These are phyloP conservation scores for Drosophila ercepeae DNA, from an alignment of 1,140 invertebrate species.

Conservation along the genomic window DNA sequence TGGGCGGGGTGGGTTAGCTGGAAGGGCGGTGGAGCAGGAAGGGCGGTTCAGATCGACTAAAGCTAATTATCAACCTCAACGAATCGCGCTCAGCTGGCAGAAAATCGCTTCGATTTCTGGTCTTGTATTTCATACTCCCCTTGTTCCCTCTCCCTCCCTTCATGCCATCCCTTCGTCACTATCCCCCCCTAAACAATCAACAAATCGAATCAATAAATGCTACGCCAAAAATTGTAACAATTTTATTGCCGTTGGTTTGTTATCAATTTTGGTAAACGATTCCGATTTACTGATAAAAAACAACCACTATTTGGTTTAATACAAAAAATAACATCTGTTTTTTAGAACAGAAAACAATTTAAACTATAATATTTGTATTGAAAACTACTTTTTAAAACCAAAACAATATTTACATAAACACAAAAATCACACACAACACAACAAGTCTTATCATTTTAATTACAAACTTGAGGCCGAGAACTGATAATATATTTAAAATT, in stretches of 20 bases:
- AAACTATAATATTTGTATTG: no score
- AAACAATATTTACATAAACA: no score
- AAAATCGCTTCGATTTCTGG: constrained; percentile 12
- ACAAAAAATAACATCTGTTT: constrained; percentile 3
- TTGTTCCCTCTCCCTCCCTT: neutral
- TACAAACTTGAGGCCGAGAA: no score
- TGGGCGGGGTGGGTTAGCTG: no score
- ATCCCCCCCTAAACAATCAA: constrained; percentile 39
- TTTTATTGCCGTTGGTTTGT: constrained; percentile 29
- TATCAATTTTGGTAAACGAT: constrained; percentile 41
- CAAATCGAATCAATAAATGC: constrained; percentile 37
- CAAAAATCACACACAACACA: no score
- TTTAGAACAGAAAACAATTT: no score
- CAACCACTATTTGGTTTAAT: neutral
- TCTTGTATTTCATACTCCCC: constrained; percentile 25
- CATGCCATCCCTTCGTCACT: constrained; percentile 10
- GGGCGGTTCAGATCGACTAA: constrained; percentile 29
- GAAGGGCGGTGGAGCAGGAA: neutral
- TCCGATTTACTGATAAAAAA: constrained; percentile 33
- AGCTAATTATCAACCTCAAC: constrained; percentile 70
- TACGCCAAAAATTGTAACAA: constrained; percentile 51
- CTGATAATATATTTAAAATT: no score
- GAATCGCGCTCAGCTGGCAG: constrained; percentile 59
- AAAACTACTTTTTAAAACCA: no score
- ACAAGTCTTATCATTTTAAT: no score